A percentile compares a stretch with the other conserved stretches of the same genome.
Evolutionary conservation across 2,113 vertebrate genomes (phyloP).

Genomic region (Columba livia): DNA sequence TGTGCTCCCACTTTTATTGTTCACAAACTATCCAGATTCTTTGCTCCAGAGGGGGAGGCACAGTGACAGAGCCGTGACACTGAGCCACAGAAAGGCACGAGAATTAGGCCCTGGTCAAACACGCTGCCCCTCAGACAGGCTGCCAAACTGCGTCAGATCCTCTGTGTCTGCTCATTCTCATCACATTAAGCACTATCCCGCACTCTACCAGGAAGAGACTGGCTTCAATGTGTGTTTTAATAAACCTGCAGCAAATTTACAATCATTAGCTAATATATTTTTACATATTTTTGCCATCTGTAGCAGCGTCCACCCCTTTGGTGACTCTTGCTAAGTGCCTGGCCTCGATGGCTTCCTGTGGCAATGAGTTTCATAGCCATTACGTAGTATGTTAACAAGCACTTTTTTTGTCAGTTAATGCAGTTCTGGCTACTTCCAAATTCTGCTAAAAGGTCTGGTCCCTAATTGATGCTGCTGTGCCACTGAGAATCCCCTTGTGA

Average conservation of each 20-base stretch:
- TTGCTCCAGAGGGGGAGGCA: not conserved
- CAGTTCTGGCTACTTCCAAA: not conserved
- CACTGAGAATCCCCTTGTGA: not conserved
- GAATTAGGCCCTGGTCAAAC: not conserved
- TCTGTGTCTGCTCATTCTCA: not conserved
- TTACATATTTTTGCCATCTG: not conserved
- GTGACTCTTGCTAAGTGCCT: not conserved
- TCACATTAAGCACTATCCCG: not conserved
- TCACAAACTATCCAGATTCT: not conserved
- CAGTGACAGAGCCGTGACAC: not conserved
- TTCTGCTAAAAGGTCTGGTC: not conserved
- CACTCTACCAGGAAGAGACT: not conserved
- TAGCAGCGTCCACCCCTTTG: not conserved
- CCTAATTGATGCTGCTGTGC: not conserved
- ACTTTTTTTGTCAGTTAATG: not conserved
- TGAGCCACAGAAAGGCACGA: not conserved
- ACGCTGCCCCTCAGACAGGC: not conserved
- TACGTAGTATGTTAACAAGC: not conserved
- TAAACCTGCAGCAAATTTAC: not conserved
- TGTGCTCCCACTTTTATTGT: slow-evolving; percentile 20
- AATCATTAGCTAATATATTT: not conserved
- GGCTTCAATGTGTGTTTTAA: not conserved
- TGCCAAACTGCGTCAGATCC: not conserved
- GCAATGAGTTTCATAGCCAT: not conserved
- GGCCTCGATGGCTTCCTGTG: not conserved